These are phyloP conservation scores for Pseudomyrmex cubaensis DNA, from an alignment of 1,140 invertebrate species.

Conservation along the genomic window DNA sequence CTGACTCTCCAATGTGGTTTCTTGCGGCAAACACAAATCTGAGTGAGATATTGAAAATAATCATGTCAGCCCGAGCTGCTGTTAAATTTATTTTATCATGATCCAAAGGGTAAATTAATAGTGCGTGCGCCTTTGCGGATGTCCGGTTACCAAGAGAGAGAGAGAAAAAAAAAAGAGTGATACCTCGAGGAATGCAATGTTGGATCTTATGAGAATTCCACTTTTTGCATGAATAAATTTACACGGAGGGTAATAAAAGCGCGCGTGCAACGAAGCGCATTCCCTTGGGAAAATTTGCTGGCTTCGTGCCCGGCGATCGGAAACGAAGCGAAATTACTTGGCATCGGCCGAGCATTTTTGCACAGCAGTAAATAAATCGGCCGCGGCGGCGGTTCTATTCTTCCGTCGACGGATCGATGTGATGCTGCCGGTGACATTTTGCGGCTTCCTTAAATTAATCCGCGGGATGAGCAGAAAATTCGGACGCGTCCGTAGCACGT, in stretches of 20 bases:
- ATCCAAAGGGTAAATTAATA: no score
- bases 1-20: neutral
- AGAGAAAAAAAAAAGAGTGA: neutral
- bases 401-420: slow-evolving; percentile 17
- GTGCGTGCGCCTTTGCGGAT: no score
- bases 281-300: slow-evolving; percentile 12
- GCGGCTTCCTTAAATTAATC: slow-evolving; percentile 53
- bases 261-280: slow-evolving; percentile 4
- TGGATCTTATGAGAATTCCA: neutral
- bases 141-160: no score
- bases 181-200: neutral
- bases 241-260: neutral
- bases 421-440: slow-evolving; percentile 26
- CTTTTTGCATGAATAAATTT: slow-evolving; percentile 8
- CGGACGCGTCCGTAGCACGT: slow-evolving; percentile 50
- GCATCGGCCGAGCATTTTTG: neutral
- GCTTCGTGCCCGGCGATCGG: neutral
- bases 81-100: no score
- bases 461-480: slow-evolving; percentile 42
- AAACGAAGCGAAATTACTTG: slow-evolving; percentile 37
- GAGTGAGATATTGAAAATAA: no score
- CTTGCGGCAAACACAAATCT: no score
- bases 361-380: slow-evolving; percentile 50
- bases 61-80: no score
- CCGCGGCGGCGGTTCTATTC: neutral